These are phyloP conservation scores for Leptinotarsa peninsularis DNA, from an alignment of 2,888 invertebrate species.

Conservation along the genomic window DNA sequence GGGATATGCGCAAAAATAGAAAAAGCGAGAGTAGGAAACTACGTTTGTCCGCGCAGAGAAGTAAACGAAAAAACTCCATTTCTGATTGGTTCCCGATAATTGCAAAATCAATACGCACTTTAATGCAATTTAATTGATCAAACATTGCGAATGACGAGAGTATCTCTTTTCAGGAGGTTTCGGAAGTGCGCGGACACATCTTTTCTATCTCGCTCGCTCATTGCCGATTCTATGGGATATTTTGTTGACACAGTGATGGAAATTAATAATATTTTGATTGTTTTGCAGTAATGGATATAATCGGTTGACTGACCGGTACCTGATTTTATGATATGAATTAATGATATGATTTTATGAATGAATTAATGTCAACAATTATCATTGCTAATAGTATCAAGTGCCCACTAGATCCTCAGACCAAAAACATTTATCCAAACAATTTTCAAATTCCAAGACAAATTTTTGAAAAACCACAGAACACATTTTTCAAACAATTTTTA, in stretches of 20 bases:
- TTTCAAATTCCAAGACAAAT: not conserved
- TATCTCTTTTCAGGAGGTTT: slow-evolving; percentile 23
- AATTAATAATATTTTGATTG: slow-evolving; percentile 26
- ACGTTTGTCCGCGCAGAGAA: slow-evolving; percentile 59
- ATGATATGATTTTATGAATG: no score
- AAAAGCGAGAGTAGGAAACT: slow-evolving; percentile 61
- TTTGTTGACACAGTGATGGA: slow-evolving; percentile 36
- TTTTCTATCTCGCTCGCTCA: slow-evolving; percentile 30
- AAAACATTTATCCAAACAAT: no score
- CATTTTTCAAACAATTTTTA: not conserved
- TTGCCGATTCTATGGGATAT: slow-evolving; percentile 35
- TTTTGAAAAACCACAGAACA: not conserved
- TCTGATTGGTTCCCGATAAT: slow-evolving; percentile 68
- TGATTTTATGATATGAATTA: not conserved
- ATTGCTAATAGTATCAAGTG: no score
- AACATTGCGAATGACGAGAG: slow-evolving; percentile 54
- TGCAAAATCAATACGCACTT: slow-evolving; percentile 67
- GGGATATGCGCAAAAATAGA: slow-evolving; percentile 60
- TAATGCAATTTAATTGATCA: slow-evolving; percentile 65
- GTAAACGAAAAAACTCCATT: slow-evolving; percentile 65
- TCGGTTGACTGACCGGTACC: not conserved
- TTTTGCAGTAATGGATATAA: not conserved
- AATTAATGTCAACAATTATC: no score
- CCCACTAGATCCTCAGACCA: no score
- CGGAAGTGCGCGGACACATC: slow-evolving; percentile 11